phyloP scores from a whole-genome alignment of 1,140 invertebrate genomes.

The Brachionus calyciflorus region DNA sequence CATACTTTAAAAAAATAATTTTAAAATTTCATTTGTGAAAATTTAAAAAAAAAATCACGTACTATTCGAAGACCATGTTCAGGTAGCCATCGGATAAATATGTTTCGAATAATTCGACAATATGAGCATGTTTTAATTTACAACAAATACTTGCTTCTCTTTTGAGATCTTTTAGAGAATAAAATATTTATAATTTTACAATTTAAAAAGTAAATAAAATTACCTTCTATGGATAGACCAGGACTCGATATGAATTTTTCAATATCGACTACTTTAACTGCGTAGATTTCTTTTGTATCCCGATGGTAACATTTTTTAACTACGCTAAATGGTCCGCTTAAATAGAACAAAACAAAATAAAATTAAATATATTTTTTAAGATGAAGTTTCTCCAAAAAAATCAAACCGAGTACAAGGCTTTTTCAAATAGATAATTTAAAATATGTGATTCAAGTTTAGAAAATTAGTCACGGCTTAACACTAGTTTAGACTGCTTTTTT shows the following conservation, averaged over 20 bases:
- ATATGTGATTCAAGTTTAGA: no score
- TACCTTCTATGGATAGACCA: slow-evolving; percentile 88
- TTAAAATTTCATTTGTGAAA: not conserved
- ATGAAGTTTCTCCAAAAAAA: no score
- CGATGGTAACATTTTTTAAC: slow-evolving; percentile 91
- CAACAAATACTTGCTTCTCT: slow-evolving; percentile 97
- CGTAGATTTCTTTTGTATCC: slow-evolving; percentile 89
- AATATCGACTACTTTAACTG: slow-evolving; percentile 97
- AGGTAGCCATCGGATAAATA: slow-evolving; percentile 97
- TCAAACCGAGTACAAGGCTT: no score
- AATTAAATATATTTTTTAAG: slow-evolving; percentile 54
- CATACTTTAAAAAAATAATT: slow-evolving; percentile 72
- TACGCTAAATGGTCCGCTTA: slow-evolving; percentile 92
- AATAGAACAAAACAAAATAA: not conserved
- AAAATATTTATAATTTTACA: not conserved
- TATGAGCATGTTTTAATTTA: slow-evolving; percentile 96
- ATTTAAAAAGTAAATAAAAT: no score
- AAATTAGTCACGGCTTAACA: no score
- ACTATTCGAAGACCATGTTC: slow-evolving; percentile 99
- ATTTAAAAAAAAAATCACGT: slow-evolving; percentile 49
- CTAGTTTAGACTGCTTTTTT: no score
- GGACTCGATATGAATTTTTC: slow-evolving; percentile 93
- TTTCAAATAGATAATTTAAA: no score
- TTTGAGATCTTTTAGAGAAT: slow-evolving; percentile 72
- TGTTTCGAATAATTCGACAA: slow-evolving; percentile 92